Base-by-base conservation (phyloP, 2,113 vertebrate species). In the Sisor rabdophorus region DNA sequence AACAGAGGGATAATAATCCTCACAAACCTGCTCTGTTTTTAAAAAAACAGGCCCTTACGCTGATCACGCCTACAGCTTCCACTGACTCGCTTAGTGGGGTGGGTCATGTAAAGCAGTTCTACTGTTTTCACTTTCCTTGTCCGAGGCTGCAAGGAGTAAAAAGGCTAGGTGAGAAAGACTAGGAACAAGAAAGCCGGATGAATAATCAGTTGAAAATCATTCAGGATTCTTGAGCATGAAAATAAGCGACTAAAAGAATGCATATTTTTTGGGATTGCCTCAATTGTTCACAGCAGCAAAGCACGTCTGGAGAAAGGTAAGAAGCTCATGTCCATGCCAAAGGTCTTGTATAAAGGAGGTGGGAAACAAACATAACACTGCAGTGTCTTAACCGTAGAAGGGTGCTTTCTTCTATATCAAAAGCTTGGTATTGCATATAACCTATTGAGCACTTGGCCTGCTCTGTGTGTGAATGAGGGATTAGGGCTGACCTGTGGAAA, bases 191-290 rank as follows among this genome's bases (percentile, higher is more conserved):
- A 30, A 65, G 47, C 24, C 44, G 10, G 44, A 15, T 26, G 22
- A 26, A 68, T 30, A 28, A 50, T 68, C 28, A 50, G 24, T 11
- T n/a, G 47, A 26, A 44, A 67, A 50, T 55, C 17, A 79, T 77
- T 69, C 64, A 77, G 10, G 55, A 79, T 82, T 73, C 28, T 52
- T 65, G 40, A 81, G 32, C 48, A 87, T 61, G 83, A 81, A 71
- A 54, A 47, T 59, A 52, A 17, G 52, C 12, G 73, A 0, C 82
- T 81, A 77, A 59, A 80, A 77, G 88, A 82, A 83, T 88, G 77
- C 22, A 11, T 76, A 56, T 85, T 36, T 80, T 89, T 54, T 84
- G 80, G 58, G 79, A 87, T 81, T 89, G 83, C 80, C 87, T 89
- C 81, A 85, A 84, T 84, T 90, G 83, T 76, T 76, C n/a, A 36